These are phyloP conservation scores for Charaxes varanes DNA, from an alignment of 1,140 invertebrate genomes.

Conservation along the genomic window DNA sequence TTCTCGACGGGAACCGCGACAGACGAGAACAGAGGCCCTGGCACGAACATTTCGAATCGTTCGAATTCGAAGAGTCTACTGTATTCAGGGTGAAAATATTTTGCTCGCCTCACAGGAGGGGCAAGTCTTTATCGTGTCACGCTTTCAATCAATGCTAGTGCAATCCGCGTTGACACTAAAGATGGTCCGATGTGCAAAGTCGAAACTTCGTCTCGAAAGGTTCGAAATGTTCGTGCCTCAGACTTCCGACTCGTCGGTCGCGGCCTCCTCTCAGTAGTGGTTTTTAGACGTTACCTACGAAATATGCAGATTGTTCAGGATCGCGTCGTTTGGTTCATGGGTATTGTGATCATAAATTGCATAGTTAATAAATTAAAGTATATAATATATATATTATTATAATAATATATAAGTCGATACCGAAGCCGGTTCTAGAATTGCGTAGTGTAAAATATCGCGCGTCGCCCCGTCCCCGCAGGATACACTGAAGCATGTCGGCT, in stretches of 20 bases:
- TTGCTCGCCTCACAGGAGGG: too few species aligned
- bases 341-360: slow-evolving; percentile 65
- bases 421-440: slow-evolving; percentile 29
- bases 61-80: too few species aligned
- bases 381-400: slow-evolving; percentile 49
- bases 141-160: too few species aligned
- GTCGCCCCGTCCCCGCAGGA: slow-evolving; percentile 10
- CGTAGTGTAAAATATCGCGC: slow-evolving; percentile 11
- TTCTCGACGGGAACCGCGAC: slow-evolving; percentile 25
- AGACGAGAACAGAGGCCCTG: too few species aligned
- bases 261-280: slow-evolving; percentile 26
- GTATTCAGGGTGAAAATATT: too few species aligned
- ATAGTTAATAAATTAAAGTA: slow-evolving; percentile 59
- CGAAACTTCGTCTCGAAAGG: too few species aligned
- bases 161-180: too few species aligned
- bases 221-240: too few species aligned
- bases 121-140: too few species aligned
- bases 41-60: too few species aligned
- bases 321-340: slow-evolving; percentile 59
- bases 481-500: slow-evolving; percentile 8
- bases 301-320: slow-evolving; percentile 41
- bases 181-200: too few species aligned
- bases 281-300: slow-evolving; percentile 56
- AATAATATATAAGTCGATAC: slow-evolving; percentile 33
- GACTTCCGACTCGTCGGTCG: slow-evolving; percentile 3